Evolutionary conservation across 2,113 vertebrate species (phyloP), one percentile per base, ranked within the genome.

Genomic region (Hippolais icterina): DNA sequence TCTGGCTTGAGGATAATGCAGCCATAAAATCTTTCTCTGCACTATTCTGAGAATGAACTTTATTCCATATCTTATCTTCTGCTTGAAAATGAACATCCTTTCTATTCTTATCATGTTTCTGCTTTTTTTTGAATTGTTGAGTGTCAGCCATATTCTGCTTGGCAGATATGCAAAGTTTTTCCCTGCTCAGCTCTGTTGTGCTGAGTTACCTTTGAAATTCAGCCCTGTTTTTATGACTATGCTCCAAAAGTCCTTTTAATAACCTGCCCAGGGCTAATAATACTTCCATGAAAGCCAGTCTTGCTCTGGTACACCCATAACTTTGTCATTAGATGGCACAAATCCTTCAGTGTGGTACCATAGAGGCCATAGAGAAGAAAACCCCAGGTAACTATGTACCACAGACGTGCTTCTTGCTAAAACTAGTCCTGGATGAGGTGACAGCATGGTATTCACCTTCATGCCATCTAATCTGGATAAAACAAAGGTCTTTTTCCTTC

Each of bases 1-100:
- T 97, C 92, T 97, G 94, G 78, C 96, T 93, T 96, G 93, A 95
- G 89, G 87, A 88, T 89, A 95, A 87, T 35, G 84, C 80, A 96
- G 97, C 94, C 21, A 56, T 97, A 97, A 98, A 98, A 95, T 94
- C 92, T 91, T 97, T 97, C 97, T 91, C 89, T 97, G 74, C 85
- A 80, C 94, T 96, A 97, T 95, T 97, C 97, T 93, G 97, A 97
- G 95, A 97, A 93, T 95, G 96, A 98, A 98, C 98, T 98, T 97
- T 97, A 98, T 98, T 97, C 97, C 84, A 70, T 96, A 97, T 98
- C 97, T 98, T 98, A 98, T 98, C 98, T 98, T 65, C 81, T 66
- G 94, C 97, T 97, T 97, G 97, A 97, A 98, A 98, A 98, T 97
- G 97, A 98, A 98, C 98, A 98, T 98, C 98, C 97, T 98, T 97